phyloP scores from a whole-genome alignment of 1,140 invertebrate species.

The Drosophila orosa region DNA sequence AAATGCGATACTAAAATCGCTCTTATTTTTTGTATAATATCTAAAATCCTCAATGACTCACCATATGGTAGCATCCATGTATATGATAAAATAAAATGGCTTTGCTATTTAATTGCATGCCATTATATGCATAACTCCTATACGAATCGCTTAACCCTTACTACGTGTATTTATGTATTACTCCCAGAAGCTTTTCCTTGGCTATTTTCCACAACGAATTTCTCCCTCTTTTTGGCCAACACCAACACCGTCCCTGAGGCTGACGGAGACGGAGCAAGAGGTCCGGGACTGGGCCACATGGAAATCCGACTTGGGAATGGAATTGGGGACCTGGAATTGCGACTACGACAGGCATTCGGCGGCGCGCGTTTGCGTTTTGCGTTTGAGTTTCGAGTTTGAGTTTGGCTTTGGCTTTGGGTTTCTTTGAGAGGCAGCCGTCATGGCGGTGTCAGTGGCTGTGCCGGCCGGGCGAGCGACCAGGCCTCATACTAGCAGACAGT shows the following conservation, averaged over 20 bases:
- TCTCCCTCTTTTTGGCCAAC: constrained; percentile 12
- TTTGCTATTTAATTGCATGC: too few species aligned
- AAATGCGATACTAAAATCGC: too few species aligned
- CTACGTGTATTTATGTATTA: not conserved
- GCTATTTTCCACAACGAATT: not conserved
- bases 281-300: constrained; percentile 20
- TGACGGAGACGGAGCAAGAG: constrained; percentile 23
- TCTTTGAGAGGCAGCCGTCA: constrained; percentile 79
- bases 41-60: too few species aligned
- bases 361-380: constrained; percentile 39
- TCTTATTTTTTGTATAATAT: too few species aligned
- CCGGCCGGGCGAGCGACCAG: constrained; percentile 65
- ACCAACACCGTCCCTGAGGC: constrained; percentile 17
- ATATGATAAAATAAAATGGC: too few species aligned
- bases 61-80: too few species aligned
- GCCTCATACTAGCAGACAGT: constrained; percentile 69
- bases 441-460: constrained; percentile 76
- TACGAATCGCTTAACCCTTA: not conserved
- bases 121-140: not conserved
- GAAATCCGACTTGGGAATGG: constrained; percentile 31
- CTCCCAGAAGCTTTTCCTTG: not conserved
- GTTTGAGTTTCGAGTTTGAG: constrained; percentile 28
- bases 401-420: constrained; percentile 27
- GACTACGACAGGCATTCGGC: constrained; percentile 46
- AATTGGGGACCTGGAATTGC: constrained; percentile 32